These are phyloP conservation scores for Glaucopsyche alexis DNA, from an alignment of 2,888 invertebrate species.

Conservation along the genomic window DNA sequence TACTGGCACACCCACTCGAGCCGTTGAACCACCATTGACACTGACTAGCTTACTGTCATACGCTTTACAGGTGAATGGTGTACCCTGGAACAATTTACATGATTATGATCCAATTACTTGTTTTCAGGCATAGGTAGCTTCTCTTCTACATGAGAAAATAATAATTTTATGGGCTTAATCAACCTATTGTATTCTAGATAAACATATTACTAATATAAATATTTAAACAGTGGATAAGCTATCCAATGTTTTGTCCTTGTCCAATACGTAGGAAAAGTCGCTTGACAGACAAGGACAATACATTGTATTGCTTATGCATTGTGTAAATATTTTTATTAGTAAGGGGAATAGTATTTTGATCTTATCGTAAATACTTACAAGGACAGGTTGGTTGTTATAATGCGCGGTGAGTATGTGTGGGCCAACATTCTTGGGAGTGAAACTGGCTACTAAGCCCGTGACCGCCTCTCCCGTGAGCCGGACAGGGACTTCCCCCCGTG, in stretches of 20 bases:
- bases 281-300: too few species aligned
- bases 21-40: conserved; percentile 88
- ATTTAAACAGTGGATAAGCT: too few species aligned
- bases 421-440: conserved; percentile 95
- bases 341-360: background rate
- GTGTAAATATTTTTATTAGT: too few species aligned
- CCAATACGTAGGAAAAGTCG: too few species aligned
- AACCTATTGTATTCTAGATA: too few species aligned
- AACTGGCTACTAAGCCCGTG: conserved; percentile 93
- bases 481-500: conserved; percentile 91
- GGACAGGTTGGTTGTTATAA: conserved; percentile 93
- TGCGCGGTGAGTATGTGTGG: conserved; percentile 94
- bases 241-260: too few species aligned
- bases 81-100: conserved; percentile 77
- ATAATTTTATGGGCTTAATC: too few species aligned
- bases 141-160: too few species aligned
- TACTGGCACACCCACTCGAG: conserved; percentile 91
- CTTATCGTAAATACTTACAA: conserved; percentile 54
- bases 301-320: too few species aligned
- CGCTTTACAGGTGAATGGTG: conserved; percentile 93
- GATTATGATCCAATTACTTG: background rate
- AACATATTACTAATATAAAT: too few species aligned
- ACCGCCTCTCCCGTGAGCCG: conserved; percentile 93
- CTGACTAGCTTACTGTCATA: conserved; percentile 94
- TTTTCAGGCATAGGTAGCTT: background rate